phyloP scores from a whole-genome alignment of 2,797 vertebrate species.

The Eulemur coronatus region DNA sequence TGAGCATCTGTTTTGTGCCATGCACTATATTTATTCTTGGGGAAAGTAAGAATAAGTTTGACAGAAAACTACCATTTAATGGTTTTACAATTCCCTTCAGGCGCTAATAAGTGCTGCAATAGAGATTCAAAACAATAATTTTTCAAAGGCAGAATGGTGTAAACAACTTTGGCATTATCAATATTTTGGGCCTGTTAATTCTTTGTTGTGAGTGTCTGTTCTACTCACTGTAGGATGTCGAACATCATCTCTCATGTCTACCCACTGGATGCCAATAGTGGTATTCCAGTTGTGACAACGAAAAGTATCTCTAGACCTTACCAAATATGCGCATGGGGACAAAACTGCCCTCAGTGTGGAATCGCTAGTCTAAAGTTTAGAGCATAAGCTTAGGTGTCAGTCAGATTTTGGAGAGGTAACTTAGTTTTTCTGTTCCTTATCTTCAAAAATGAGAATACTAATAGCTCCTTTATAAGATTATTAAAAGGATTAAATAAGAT shows the following conservation, averaged over 20 bases:
- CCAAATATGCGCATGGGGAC: neutral
- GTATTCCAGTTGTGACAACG: neutral
- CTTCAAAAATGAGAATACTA: neutral
- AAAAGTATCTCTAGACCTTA: neutral
- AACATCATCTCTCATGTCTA: neutral
- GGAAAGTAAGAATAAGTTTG: neutral
- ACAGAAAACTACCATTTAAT: neutral
- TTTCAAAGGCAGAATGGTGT: neutral
- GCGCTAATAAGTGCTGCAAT: neutral
- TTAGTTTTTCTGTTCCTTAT: neutral
- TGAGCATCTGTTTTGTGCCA: neutral
- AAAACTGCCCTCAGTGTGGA: neutral
- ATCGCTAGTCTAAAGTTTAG: neutral
- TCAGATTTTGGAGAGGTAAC: neutral
- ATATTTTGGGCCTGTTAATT: neutral
- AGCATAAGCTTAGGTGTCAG: neutral
- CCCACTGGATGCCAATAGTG: accelerated
- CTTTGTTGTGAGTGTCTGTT: neutral
- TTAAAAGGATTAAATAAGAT: neutral
- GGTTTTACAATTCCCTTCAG: neutral
- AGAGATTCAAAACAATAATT: neutral
- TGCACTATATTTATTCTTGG: neutral
- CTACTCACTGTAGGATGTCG: neutral
- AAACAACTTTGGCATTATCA: neutral
- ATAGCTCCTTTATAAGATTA: neutral